Conservation (phyloP, 2,797 vertebrate species). For the Percopsis omiscomaycus region DNA sequence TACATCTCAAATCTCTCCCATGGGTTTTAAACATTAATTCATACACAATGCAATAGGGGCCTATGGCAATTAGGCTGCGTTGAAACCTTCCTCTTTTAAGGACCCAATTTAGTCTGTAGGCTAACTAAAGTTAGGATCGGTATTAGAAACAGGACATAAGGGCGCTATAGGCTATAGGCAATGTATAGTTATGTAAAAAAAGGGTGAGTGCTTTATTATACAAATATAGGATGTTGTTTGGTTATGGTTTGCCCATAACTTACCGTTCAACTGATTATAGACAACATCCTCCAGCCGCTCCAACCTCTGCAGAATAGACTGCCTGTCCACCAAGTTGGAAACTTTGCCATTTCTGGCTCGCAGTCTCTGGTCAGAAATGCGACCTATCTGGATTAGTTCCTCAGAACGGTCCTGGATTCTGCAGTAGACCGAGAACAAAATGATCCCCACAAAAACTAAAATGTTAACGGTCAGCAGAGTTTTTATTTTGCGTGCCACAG, state of each 20-base stretch:
- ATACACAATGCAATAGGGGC: background rate
- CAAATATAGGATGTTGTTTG: too few species aligned
- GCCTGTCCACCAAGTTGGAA: slow-evolving; percentile 85
- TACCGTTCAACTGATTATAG: slow-evolving; percentile 97
- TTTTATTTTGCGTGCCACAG: slow-evolving; percentile 97
- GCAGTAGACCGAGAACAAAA: slow-evolving; percentile 98
- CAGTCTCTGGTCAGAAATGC: slow-evolving; percentile 84
- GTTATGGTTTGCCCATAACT: background rate
- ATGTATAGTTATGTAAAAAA: background rate
- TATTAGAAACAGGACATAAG: background rate
- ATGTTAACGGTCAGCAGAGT: slow-evolving; percentile 99
- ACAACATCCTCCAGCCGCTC: slow-evolving; percentile 97
- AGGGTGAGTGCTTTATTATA: background rate
- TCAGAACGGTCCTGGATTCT: slow-evolving; percentile 93
- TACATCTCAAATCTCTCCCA: too few species aligned
- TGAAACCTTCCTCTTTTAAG: too few species aligned
- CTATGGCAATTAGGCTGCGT: too few species aligned
- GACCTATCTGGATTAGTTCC: slow-evolving; percentile 88
- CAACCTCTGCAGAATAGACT: slow-evolving; percentile 93
- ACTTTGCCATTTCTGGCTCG: slow-evolving; percentile 85
- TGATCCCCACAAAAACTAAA: slow-evolving; percentile 93
- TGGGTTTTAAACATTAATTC: background rate
- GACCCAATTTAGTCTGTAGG: too few species aligned
- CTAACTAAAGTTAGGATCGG: background rate
- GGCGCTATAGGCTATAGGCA: background rate